A percentile compares a stretch with the other conserved stretches of the same genome.
phyloP scores from a whole-genome alignment of 2,797 vertebrate species.

The Threskiornis aethiopicus region DNA sequence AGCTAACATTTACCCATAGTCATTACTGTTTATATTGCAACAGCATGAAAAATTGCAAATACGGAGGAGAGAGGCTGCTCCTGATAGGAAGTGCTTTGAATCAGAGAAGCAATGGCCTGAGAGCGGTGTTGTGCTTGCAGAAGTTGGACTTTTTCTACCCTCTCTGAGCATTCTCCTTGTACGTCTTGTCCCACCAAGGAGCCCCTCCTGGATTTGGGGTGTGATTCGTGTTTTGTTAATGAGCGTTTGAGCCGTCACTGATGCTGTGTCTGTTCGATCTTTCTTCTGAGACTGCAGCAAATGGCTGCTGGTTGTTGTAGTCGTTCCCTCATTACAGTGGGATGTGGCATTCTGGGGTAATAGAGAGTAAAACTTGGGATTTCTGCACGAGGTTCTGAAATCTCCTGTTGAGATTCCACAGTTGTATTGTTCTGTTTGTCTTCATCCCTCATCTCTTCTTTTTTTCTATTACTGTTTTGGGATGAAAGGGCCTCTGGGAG shows the following conservation, averaged over 20 bases:
- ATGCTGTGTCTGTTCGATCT: accelerated
- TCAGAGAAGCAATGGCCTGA: accelerated
- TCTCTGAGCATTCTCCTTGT: accelerated
- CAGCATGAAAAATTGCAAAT: neutral
- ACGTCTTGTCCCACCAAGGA: neutral
- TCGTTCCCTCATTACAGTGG: accelerated
- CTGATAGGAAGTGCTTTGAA: neutral
- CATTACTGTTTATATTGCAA: conserved; percentile 18
- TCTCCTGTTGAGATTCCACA: no score
- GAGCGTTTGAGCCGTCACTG: accelerated
- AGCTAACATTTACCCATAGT: conserved; percentile 21
- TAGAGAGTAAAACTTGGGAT: neutral
- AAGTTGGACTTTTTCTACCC: neutral
- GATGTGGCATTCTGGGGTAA: neutral
- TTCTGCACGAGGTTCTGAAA: accelerated
- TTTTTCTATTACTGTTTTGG: neutral
- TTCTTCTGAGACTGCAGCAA: neutral
- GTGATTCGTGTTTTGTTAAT: neutral
- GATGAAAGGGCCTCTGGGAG: neutral
- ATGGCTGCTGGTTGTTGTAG: neutral
- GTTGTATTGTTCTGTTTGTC: neutral
- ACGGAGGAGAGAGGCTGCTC: neutral
- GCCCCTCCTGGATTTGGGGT: neutral
- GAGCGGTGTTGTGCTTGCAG: neutral
- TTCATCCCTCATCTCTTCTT: neutral